Evolutionary conservation across 1,140 invertebrate genomes (phyloP), one percentile per base, ranked within the genome.

Genomic region (Pogonomyrmex barbatus): DNA sequence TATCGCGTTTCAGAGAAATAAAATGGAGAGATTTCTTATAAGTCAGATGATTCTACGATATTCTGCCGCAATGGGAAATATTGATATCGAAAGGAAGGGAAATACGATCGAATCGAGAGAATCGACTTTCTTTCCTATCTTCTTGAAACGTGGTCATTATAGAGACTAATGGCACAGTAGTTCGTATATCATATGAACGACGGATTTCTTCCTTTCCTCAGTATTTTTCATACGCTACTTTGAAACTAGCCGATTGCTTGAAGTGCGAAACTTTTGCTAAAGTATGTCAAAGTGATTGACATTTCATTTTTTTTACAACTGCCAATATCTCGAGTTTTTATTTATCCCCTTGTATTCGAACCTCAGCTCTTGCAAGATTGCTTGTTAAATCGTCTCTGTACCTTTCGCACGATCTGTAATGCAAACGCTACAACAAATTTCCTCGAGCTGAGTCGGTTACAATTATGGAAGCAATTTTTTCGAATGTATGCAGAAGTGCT

Each of bases 21-120:
- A 82, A 71, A 82, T 82, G 67, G 50, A 73, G 30, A 73, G 52
- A 73, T 82, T 71, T 82, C 54, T 73, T 82, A 82, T 82, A 82
- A 82, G 67, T 17, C 30, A 42, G 39, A 73, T 47, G 65, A 82
- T 45, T 67, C 36, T 24, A n/a, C 67, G 39, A 58, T 82, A 42
- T 71, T 82, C 79, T 14, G 67, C 14, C 39, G 67, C 52, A 83
- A 50, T 50, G 24, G 54, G 45, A 75, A 83, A 75, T 73, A 75
- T 83, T 83, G 79, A 83, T 75, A 83, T 73, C 45, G 56, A 83
- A 60, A 73, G 39, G 54, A 58, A 60, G 30, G 42, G 56, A 82
- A 82, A 82, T 82, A 83, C 68, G 42, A 83, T 75, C 45, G 33
- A 73, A 17, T 45, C 30, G 67, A 58, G 52, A 47, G 42, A 83